Evolutionary conservation across 1,140 invertebrate species (phyloP), one percentile per base, ranked within the genome.

Genomic region (Ridgeia piscesae): DNA sequence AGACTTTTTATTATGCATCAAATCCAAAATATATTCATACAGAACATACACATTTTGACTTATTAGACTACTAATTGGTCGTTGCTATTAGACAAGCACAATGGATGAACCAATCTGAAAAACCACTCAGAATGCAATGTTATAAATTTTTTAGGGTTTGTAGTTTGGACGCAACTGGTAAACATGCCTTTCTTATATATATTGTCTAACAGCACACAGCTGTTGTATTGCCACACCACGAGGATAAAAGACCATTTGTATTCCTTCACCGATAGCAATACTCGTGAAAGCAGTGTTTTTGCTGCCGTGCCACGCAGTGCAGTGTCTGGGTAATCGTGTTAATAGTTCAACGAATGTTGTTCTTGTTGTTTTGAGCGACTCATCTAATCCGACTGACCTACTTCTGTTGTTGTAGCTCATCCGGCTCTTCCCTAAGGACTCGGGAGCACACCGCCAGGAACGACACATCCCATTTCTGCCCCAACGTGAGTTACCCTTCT

Each of bases 401-500:
- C 27, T 77, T 77, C 27, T 77, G 58, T 77, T 91, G 50, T 91
- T 93, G 33, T 77, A 93, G 93, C 89, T 93, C n/a, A 33, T 91
- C 33, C 89, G 89, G 34, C 33, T 92, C 50, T 92, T 93, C 91
- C 92, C 92, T 14, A 77, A 93, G 33, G 93, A 93, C 33, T 90
- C 92, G 33, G 92, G 92, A 48, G 90, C 92, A 17, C 92, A 93
- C 58, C 92, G 89, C 58, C 92, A 91, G 35, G 93, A 93, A 8
- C 35, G 92, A 89, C 92, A 91, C 33, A 92, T 93, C n/a, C 93
- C 93, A 31, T 93, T 58, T 77, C 33, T 93, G 14, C 89, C 89
- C 14, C 92, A 88, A 35, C 35, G 93, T 93, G 77, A 91, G 91
- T 77, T 77, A 31, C 2, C 58, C 2, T 77, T 77, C 77, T 27